phyloP scores from a whole-genome alignment of 1,140 invertebrate genomes.

The Drosophila repletoides region DNA sequence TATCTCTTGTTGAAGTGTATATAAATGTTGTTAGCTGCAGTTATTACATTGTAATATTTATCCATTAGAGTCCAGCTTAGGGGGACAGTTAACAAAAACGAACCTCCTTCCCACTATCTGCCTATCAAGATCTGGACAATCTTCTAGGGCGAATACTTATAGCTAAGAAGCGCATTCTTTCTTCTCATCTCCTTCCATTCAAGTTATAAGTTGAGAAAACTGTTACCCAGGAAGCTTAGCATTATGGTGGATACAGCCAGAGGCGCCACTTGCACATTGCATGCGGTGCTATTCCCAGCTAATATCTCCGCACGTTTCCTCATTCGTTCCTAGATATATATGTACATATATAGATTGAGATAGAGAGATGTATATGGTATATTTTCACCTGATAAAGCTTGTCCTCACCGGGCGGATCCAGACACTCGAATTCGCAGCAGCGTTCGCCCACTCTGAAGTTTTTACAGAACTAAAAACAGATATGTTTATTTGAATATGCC shows the following conservation, averaged over 20 bases:
- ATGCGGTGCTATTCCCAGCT: constrained; percentile 84
- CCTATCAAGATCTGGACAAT: constrained; percentile 17
- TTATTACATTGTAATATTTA: constrained; percentile 70
- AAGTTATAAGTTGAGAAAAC: constrained; percentile 79
- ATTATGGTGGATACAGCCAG: constrained; percentile 76
- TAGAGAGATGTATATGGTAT: not conserved
- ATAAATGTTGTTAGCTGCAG: constrained; percentile 19
- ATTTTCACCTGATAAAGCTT: constrained; percentile 83
- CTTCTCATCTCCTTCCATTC: constrained; percentile 57
- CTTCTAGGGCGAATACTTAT: not conserved
- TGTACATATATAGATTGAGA: not conserved
- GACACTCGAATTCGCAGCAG: constrained; percentile 90
- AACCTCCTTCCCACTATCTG: constrained; percentile 33
- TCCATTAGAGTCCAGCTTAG: constrained; percentile 7
- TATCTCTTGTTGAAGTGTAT: constrained; percentile 9
- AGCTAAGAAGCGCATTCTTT: constrained; percentile 1
- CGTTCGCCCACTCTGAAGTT: constrained; percentile 89
- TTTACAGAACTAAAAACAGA: constrained; percentile 87
- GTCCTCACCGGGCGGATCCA: constrained; percentile 87
- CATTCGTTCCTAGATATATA: constrained; percentile 83
- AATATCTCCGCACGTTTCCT: constrained; percentile 84
- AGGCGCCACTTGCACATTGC: constrained; percentile 57
- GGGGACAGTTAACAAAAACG: constrained; percentile 28
- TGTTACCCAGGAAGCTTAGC: constrained; percentile 73
- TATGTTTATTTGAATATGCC: too few relatives aligned